A percentile compares a stretch with the other conserved stretches of the same genome.
Evolutionary conservation across 2,113 vertebrate genomes (phyloP).

Genomic region (Rousettus leschenaultii): DNA sequence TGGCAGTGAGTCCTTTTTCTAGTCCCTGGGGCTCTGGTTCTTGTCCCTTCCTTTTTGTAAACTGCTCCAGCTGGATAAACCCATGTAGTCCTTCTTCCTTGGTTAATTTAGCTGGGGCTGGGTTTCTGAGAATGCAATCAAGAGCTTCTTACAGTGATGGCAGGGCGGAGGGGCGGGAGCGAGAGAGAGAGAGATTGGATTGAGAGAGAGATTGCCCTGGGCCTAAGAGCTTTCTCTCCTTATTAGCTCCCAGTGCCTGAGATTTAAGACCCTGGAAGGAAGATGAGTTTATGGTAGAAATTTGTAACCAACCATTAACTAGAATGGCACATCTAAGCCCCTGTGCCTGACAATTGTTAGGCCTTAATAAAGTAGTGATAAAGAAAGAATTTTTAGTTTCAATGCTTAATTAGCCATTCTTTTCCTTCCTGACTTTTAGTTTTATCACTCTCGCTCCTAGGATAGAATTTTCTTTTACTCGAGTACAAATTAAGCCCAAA

Average conservation of each 20-base stretch:
- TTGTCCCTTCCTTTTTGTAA: background rate
- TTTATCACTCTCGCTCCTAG: slow-evolving; percentile 74
- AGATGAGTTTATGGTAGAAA: slow-evolving; percentile 47
- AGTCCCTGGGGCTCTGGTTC: background rate
- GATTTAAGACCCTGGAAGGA: slow-evolving; percentile 13
- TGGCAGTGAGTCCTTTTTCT: background rate
- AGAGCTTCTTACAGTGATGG: background rate
- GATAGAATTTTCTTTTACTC: slow-evolving; percentile 71
- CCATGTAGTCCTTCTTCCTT: background rate
- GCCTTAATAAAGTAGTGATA: slow-evolving; percentile 34
- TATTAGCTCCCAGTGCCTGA: slow-evolving; percentile 35
- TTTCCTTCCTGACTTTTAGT: slow-evolving; percentile 70
- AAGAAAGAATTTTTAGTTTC: slow-evolving; percentile 66
- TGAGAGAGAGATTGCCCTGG: background rate
- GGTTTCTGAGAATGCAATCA: background rate
- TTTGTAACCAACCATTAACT: slow-evolving; percentile 58
- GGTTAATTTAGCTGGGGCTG: background rate
- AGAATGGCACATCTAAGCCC: slow-evolving; percentile 6
- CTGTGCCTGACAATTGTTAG: slow-evolving; percentile 37
- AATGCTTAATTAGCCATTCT: slow-evolving; percentile 74
- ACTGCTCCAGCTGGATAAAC: background rate
- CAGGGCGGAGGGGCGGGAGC: too few relatives aligned
- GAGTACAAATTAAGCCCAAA: slow-evolving; percentile 61
- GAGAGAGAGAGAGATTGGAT: background rate
- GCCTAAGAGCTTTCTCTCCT: slow-evolving; percentile 21